These are phyloP conservation scores for Cydia fagiglandana DNA, from an alignment of 1,140 invertebrate species.

Conservation along the genomic window DNA sequence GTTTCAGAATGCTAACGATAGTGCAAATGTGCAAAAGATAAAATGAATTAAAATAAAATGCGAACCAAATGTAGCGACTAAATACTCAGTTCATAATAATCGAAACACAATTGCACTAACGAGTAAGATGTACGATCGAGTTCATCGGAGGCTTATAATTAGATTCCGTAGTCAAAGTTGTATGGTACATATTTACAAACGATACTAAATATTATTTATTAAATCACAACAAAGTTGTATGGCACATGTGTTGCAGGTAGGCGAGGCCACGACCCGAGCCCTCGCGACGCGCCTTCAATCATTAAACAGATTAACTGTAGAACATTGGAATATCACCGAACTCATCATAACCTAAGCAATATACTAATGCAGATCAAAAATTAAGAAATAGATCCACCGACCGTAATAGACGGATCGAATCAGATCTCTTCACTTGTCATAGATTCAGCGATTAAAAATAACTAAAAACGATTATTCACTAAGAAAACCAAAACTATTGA, in stretches of 20 bases:
- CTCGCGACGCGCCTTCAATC: constrained; percentile 69
- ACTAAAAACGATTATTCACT: constrained; percentile 71
- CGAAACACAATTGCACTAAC: constrained; percentile 56
- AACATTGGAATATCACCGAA: constrained; percentile 71
- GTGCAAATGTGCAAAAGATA: constrained; percentile 36
- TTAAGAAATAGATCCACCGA: constrained; percentile 53
- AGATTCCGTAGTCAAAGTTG: constrained; percentile 57
- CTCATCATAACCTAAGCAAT: constrained; percentile 60
- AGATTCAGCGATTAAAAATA: constrained; percentile 71
- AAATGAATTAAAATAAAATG: constrained; percentile 43
- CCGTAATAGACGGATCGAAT: constrained; percentile 49
- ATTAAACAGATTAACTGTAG: constrained; percentile 53
- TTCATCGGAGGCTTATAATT: constrained; percentile 60
- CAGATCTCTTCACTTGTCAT: constrained; percentile 76
- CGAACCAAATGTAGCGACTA: constrained; percentile 30
- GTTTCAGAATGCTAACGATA: constrained; percentile 37
- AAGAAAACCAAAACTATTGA: constrained; percentile 74
- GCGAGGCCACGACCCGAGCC: constrained; percentile 48
- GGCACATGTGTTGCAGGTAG: constrained; percentile 74
- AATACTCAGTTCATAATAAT: constrained; percentile 13
- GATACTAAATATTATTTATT: constrained; percentile 78
- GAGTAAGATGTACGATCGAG: constrained; percentile 55
- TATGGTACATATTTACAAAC: constrained; percentile 80
- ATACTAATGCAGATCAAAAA: constrained; percentile 73
- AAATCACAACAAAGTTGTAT: constrained; percentile 78